Percentiles rank a stretch among this genome's conserved stretches.
phyloP scores from a whole-genome alignment of 35 echinoderm and acorn worm species.

The Acanthaster planci region DNA sequence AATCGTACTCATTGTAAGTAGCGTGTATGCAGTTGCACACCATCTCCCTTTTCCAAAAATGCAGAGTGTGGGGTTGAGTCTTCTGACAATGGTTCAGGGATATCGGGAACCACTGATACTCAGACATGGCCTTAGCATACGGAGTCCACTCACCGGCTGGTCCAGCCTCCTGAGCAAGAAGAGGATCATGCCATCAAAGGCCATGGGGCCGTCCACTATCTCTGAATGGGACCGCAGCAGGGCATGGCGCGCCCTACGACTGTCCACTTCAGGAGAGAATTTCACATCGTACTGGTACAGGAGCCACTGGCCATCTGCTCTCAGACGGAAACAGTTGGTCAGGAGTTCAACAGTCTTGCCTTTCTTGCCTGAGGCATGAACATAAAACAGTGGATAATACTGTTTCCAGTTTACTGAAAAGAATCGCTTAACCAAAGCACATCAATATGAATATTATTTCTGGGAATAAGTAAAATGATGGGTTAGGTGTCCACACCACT shows the following conservation, averaged over 20 bases:
- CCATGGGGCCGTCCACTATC: constrained; percentile 35
- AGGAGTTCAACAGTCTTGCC: constrained; percentile 22
- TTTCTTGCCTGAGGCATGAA: constrained; percentile 20
- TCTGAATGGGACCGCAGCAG: constrained; percentile 46
- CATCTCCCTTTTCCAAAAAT: too few species aligned
- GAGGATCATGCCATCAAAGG: constrained; percentile 78
- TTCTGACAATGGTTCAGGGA: too few species aligned
- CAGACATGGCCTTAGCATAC: not conserved
- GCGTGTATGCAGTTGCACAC: too few species aligned
- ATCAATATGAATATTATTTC: too few species aligned
- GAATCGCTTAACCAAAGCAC: too few species aligned
- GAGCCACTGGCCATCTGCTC: constrained; percentile 44
- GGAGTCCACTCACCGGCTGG: constrained; percentile 47
- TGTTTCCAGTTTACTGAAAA: too few species aligned
- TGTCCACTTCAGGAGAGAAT: constrained; percentile 64
- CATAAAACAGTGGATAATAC: not conserved
- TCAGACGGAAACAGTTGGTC: constrained; percentile 76
- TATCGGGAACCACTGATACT: not conserved
- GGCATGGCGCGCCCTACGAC: constrained; percentile 47
- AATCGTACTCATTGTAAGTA: too few species aligned
- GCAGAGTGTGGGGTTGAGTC: too few species aligned
- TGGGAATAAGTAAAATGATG: too few species aligned
- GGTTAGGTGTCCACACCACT: not conserved
- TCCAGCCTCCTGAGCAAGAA: constrained; percentile 52
- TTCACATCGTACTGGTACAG: constrained; percentile 88